A percentile compares a stretch with the other conserved stretches of the same genome.
These are phyloP conservation scores for Coracopsis vasa DNA, from an alignment of 2,113 vertebrate genomes.

Conservation along the genomic window DNA sequence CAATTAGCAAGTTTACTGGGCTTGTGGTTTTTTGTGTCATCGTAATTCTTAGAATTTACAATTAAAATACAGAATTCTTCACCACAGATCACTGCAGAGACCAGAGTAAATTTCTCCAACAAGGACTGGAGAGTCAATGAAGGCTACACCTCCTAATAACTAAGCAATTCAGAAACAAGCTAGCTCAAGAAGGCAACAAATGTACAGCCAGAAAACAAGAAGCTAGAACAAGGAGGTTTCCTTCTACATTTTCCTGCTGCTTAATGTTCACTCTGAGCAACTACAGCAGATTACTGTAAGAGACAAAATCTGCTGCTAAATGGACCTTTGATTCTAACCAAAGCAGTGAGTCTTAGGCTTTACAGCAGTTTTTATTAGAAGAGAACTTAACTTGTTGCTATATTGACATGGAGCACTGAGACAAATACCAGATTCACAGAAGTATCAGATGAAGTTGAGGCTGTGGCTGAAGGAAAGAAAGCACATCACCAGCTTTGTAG, in stretches of 20 bases:
- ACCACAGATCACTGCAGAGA: not conserved
- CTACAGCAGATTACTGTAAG: not conserved
- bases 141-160: not conserved
- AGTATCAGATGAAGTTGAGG: not conserved
- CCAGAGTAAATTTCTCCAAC: not conserved
- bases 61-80: not conserved
- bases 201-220: not conserved
- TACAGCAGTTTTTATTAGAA: not conserved
- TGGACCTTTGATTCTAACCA: not conserved
- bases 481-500: not conserved
- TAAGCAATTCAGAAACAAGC: not conserved
- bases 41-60: not conserved
- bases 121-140: not conserved
- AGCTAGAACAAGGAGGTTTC: not conserved
- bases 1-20: not conserved
- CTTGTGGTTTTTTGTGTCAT: not conserved
- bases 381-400: not conserved
- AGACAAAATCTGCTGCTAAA: not conserved
- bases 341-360: not conserved
- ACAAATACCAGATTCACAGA: not conserved
- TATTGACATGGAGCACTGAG: not conserved
- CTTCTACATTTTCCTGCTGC: not conserved
- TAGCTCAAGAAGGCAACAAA: not conserved
- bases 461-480: not conserved
- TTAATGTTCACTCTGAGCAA: not conserved